A percentile compares a stretch with the other conserved stretches of the same genome.
These are phyloP conservation scores for Linnaemya vulpina DNA, from an alignment of 2,888 invertebrate species.

Conservation along the genomic window DNA sequence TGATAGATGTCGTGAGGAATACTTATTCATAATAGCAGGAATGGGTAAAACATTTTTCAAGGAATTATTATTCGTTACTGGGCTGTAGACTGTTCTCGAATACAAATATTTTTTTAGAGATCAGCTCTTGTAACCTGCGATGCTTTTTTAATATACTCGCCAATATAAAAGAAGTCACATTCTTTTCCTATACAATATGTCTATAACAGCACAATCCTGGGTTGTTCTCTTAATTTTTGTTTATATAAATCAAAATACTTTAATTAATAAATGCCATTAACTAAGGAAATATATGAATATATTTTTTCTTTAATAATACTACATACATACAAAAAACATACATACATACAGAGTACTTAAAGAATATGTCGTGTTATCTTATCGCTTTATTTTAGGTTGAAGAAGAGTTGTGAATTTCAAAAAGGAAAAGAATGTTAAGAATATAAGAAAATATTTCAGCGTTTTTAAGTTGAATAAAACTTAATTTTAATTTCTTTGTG, in stretches of 20 bases:
- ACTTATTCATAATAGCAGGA: too few species aligned
- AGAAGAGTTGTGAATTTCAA: not conserved
- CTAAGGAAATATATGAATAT: constrained; percentile 71
- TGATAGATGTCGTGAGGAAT: too few species aligned
- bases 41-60: too few species aligned
- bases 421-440: too few species aligned
- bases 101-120: too few species aligned
- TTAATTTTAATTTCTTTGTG: constrained; percentile 18
- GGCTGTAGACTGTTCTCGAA: too few species aligned
- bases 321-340: constrained; percentile 44
- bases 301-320: constrained; percentile 45
- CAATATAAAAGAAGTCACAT: too few species aligned
- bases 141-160: too few species aligned
- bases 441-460: not conserved
- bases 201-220: not conserved
- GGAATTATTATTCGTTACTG: too few species aligned
- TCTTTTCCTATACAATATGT: too few species aligned
- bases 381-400: not conserved
- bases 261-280: constrained; percentile 78
- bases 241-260: constrained; percentile 39
- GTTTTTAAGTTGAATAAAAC: constrained; percentile 4
- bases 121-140: too few species aligned
- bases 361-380: not conserved
- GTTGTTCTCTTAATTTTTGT: not conserved
- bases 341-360: constrained; percentile 14